Percentiles rank a stretch among this genome's conserved stretches.
Conservation (phyloP, 2,888 invertebrate genomes). For the Onthophagus sagittarius region DNA sequence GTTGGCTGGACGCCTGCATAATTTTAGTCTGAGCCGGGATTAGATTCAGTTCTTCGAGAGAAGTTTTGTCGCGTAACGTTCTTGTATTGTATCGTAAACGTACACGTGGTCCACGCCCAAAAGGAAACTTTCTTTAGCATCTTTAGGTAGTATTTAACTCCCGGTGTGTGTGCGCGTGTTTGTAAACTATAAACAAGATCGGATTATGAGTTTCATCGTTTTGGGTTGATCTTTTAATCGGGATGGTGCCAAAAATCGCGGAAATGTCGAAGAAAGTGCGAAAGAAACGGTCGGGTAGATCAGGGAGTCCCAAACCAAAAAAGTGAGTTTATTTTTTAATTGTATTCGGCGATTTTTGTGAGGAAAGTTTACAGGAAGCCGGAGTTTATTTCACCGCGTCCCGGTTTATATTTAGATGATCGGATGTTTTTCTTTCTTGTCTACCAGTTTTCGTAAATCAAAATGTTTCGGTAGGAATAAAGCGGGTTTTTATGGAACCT, state of each 20-base stretch:
- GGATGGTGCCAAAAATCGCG: neutral
- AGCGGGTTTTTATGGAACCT: no score
- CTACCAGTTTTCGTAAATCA: neutral
- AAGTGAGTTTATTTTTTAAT: neutral
- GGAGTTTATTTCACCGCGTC: neutral
- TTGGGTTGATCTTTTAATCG: neutral
- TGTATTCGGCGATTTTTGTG: neutral
- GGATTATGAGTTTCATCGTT: neutral
- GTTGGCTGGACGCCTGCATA: neutral
- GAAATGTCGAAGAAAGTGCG: neutral
- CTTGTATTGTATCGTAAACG: neutral
- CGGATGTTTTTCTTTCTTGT: neutral
- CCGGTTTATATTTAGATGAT: neutral
- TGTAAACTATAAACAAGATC: neutral
- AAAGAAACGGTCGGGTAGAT: neutral
- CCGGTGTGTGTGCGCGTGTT: neutral
- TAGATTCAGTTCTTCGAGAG: neutral
- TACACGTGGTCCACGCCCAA: conserved; percentile 7
- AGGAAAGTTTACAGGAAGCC: neutral
- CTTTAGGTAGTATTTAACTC: neutral
- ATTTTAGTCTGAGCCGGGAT: conserved; percentile 9
- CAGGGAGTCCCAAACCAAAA: neutral
- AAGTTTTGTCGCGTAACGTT: neutral
- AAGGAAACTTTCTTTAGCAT: neutral
- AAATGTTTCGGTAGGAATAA: neutral